A percentile compares a stretch with the other conserved stretches of the same genome.
phyloP scores from a whole-genome alignment of 2,797 vertebrate species.

The Sebastes miniatus region DNA sequence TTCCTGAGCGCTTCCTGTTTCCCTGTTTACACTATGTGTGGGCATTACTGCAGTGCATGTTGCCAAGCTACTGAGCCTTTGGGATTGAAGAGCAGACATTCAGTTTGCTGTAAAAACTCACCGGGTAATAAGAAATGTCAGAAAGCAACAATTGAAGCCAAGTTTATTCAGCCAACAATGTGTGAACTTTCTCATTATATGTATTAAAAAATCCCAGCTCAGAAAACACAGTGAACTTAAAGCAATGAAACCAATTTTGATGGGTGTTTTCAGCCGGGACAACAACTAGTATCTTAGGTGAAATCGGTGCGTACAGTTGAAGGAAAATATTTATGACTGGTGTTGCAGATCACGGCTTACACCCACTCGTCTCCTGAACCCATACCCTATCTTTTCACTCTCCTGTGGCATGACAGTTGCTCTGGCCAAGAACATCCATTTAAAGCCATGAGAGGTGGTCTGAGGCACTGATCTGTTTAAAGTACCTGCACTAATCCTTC shows the following conservation, averaged over 20 bases:
- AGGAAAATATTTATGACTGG: neutral
- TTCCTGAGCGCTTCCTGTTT: conserved; percentile 62
- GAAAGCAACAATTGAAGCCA: neutral
- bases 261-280: neutral
- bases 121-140: neutral
- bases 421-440: conserved; percentile 23
- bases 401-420: conserved; percentile 2
- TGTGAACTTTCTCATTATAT: neutral
- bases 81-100: conserved; percentile 40
- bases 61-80: conserved; percentile 59
- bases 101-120: conserved; percentile 28
- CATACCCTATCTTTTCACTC: conserved; percentile 6
- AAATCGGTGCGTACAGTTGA: neutral
- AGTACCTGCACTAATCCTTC: conserved; percentile 56
- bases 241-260: neutral
- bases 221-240: neutral
- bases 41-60: conserved; percentile 55
- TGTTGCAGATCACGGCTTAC: neutral
- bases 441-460: conserved; percentile 30
- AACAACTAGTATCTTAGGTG: neutral
- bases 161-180: neutral
- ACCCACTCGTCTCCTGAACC: conserved; percentile 7
- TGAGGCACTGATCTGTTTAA: conserved; percentile 39
- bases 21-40: conserved; percentile 66
- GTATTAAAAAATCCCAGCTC: neutral